These are phyloP conservation scores for Kryphioiulus occultus DNA, from an alignment of 2,888 invertebrate genomes.

Conservation along the genomic window DNA sequence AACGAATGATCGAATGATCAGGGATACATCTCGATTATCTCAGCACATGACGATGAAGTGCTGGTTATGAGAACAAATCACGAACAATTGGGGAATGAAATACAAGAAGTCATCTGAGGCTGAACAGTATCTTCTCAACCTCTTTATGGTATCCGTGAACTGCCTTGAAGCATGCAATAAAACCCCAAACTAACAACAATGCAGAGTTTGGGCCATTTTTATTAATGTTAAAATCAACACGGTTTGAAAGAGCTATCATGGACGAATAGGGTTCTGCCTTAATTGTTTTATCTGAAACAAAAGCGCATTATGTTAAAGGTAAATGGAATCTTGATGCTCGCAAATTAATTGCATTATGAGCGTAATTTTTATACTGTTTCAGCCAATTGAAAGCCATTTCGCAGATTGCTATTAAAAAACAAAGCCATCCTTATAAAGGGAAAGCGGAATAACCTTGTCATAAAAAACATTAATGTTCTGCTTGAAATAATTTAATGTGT, in stretches of 20 bases:
- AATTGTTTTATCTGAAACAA: conserved; percentile 18
- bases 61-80: no score
- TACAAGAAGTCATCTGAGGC: no score
- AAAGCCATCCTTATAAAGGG: background rate
- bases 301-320: conserved; percentile 17
- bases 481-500: conserved; percentile 28
- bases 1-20: no score
- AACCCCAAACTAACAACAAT: background rate
- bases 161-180: background rate
- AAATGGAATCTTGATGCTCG: background rate
- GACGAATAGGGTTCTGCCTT: background rate
- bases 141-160: no score
- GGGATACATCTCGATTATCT: no score
- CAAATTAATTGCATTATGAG: conserved; percentile 6
- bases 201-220: background rate
- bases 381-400: conserved; percentile 9
- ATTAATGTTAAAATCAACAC: background rate
- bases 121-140: no score
- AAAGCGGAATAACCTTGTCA: background rate
- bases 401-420: background rate
- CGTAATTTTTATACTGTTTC: background rate
- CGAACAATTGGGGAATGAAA: no score
- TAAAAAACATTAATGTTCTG: conserved; percentile 17
- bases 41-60: no score
- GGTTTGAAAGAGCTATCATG: background rate